These are phyloP conservation scores for Pelvicachromis taeniatus DNA, from an alignment of 2,113 vertebrate species.

Conservation along the genomic window DNA sequence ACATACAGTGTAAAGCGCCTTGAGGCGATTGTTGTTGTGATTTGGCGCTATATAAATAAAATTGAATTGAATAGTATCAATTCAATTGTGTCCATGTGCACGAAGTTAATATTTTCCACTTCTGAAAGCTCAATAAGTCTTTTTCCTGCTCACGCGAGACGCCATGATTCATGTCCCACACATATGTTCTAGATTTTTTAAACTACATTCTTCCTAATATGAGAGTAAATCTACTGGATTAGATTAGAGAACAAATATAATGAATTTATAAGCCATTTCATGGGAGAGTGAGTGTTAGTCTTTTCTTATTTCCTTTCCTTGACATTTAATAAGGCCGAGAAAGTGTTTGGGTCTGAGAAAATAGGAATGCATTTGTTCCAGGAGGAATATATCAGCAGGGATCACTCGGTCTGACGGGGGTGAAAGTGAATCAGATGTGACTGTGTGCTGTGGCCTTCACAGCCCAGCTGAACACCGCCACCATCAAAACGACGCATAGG, in stretches of 20 bases:
- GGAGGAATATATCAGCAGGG: background rate
- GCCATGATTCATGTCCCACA: background rate
- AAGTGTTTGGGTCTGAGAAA: background rate
- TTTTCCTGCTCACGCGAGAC: background rate
- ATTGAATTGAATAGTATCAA: too few species aligned
- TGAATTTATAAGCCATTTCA: background rate
- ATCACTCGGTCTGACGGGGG: fast-evolving
- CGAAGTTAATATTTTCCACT: background rate
- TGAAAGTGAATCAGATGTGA: background rate
- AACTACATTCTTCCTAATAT: background rate
- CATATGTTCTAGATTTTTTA: background rate
- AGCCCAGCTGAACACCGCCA: background rate
- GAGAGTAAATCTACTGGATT: background rate
- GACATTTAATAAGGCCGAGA: background rate
- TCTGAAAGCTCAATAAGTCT: background rate
- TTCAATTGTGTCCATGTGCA: background rate
- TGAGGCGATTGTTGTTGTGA: too few species aligned
- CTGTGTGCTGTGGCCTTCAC: background rate
- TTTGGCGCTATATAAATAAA: too few species aligned
- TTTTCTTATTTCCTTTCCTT: background rate
- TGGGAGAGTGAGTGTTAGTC: background rate
- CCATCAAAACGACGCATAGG: too few species aligned
- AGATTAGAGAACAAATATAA: background rate
- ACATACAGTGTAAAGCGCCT: too few species aligned
- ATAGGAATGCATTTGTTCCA: background rate